Conservation (phyloP, 2,113 vertebrate genomes). For the Archilochus colubris region DNA sequence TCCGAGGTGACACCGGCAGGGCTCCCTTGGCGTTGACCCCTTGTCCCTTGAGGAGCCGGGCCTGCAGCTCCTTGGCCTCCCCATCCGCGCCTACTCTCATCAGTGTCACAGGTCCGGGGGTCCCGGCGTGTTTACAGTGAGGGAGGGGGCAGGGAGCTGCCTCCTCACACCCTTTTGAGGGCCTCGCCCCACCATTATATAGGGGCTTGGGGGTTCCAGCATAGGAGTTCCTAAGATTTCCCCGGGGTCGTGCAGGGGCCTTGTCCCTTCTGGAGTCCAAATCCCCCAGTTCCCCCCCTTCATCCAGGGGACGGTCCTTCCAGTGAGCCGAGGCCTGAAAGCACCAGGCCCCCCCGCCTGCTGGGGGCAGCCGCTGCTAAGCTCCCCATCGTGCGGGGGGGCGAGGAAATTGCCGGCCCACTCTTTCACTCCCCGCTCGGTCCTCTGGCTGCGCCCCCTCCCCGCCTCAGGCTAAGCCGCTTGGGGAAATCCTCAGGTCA, state of each 20-base stretch:
- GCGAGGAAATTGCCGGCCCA: too few species aligned
- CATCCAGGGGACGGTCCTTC: accelerated
- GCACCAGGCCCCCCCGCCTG: not conserved
- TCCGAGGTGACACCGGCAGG: accelerated
- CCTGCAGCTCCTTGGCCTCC: accelerated
- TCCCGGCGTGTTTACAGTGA: accelerated
- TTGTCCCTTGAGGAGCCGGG: not conserved
- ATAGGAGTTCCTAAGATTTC: accelerated
- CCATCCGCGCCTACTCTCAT: too few species aligned
- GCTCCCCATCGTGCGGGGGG: too few species aligned
- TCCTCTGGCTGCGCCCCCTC: too few species aligned
- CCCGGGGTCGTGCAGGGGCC: accelerated
- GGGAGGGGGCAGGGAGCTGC: not conserved
- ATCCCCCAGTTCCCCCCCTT: not conserved
- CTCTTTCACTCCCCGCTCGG: too few species aligned
- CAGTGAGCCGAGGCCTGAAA: too few species aligned
- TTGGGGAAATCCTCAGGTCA: not conserved
- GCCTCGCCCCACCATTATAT: too few species aligned
- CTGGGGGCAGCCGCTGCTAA: too few species aligned
- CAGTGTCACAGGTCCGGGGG: too few species aligned
- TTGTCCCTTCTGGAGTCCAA: not conserved
- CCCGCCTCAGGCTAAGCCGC: not conserved
- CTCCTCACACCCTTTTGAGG: too few species aligned
- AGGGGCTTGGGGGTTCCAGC: not conserved
- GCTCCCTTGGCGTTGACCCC: too few species aligned